Evolutionary conservation across 2,113 vertebrate genomes (phyloP), one percentile per base, ranked within the genome.

Genomic region (Sphaerodactylus townsendi): DNA sequence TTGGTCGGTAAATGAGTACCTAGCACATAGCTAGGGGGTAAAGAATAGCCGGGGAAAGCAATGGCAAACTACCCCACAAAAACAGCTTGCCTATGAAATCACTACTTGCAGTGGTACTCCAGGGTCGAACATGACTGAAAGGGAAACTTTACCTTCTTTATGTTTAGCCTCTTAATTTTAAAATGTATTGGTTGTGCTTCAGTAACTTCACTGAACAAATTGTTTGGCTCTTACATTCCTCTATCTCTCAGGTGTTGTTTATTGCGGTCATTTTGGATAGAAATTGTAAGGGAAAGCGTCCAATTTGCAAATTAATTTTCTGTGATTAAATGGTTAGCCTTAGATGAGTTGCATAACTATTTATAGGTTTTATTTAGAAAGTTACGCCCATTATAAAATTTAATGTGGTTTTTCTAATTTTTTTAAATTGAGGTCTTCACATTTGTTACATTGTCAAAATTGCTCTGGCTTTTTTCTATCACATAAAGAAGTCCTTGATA

Each of bases 301-400:
- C 90, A 92, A 88, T 90, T 95, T 94, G 90, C 94, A 96, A 96
- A 95, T 96, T 93, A 96, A 92, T 94, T 97, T 95, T 96, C 94
- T 92, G 35, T 94, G 96, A 94, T 95, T 94, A 94, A 94, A 96
- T 96, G 95, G 93, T 94, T 95, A 87, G 92, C 87, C 94, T 95
- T 92, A 93, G 90, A 85, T 86, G 17, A 91, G 87, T 85, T 92
- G 91, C 66, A 93, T 96, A 95, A 96, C 96, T 94, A 91, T 41
- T 35, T 13, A 94, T 92, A 94, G 93, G 90, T 97, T 95, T 96
- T 81, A 90, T 90, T 92, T 88, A 92, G 39, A 68, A n/a, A 44
- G 82, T 85, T 70, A 88, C 93, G 92, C 68, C 62, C 48, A 46
- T 91, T 86, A 44, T 70, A 19, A 82, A 84, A 11, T 93, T 87